These are phyloP conservation scores for Calvadosia cruxmelitensis DNA, from an alignment of 30 jellyfish, hydroid and myxozoan genomes.

Conservation along the genomic window DNA sequence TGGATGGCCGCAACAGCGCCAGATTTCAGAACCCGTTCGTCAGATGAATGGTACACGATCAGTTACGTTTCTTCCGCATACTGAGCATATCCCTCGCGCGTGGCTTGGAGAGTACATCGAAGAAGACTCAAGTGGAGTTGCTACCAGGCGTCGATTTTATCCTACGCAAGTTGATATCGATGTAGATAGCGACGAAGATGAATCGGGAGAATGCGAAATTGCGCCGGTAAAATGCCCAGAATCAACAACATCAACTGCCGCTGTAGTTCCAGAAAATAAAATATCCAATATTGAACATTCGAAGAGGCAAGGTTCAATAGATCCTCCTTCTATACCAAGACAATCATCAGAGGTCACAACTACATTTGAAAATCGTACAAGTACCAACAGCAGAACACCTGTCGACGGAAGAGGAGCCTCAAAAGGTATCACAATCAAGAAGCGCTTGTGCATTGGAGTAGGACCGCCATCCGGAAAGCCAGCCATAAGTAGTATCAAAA, in stretches of 20 bases:
- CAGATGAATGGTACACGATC: not conserved
- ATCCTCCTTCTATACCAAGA: not conserved
- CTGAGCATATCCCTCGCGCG: not conserved
- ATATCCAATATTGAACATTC: not conserved
- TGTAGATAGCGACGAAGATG: not conserved
- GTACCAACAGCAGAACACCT: not conserved
- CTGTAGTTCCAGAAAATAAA: not conserved
- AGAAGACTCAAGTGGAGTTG: not conserved
- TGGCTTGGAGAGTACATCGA: not conserved
- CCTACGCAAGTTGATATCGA: not conserved
- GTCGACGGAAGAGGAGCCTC: not conserved
- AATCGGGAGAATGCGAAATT: not conserved
- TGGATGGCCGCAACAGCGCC: not conserved
- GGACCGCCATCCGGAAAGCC: not conserved
- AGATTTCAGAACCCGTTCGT: not conserved
- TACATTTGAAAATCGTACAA: not conserved
- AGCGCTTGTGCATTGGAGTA: not conserved
- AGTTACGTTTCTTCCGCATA: not conserved
- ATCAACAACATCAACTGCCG: not conserved
- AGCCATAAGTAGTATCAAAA: not conserved
- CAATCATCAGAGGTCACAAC: not conserved
- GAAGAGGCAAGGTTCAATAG: not conserved
- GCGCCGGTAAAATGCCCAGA: not conserved
- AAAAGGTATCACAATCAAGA: not conserved
- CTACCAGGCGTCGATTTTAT: not conserved